phyloP scores from a whole-genome alignment of 2,113 vertebrate genomes.

The Eulacestoma nigropectus region DNA sequence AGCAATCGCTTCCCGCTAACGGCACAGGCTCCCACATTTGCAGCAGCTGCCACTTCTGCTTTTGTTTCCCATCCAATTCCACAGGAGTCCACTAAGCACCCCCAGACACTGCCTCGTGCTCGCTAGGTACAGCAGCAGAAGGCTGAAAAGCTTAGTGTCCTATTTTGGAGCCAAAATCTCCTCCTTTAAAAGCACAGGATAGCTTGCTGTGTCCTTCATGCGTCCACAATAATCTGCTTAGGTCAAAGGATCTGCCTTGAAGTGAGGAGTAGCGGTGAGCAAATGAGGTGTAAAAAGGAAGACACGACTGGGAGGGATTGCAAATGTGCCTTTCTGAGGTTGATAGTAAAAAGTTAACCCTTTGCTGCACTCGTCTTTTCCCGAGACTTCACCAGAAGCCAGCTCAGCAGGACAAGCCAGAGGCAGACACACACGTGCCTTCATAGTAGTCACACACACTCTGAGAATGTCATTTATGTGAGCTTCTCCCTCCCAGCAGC shows the following conservation, averaged over 20 bases:
- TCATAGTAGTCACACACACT: fast-evolving
- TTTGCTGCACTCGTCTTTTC: background rate
- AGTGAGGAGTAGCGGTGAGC: constrained; percentile 16
- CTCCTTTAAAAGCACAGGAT: constrained; percentile 60
- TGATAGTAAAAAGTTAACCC: constrained; percentile 34
- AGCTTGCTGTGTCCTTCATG: constrained; percentile 67
- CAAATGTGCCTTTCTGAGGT: background rate
- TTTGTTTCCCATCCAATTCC: constrained; percentile 55
- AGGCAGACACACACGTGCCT: background rate
- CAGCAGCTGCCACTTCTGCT: constrained; percentile 54
- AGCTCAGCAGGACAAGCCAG: background rate
- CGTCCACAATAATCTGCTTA: constrained; percentile 75
- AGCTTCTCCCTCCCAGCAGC: background rate
- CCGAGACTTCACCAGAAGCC: background rate
- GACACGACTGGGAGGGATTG: background rate
- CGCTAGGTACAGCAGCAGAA: constrained; percentile 67
- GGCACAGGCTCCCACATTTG: constrained; percentile 62
- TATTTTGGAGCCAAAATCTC: constrained; percentile 78
- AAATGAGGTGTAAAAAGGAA: constrained; percentile 9
- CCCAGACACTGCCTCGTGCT: constrained; percentile 49
- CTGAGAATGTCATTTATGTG: fast-evolving
- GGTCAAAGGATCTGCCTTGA: constrained; percentile 71
- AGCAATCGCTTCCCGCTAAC: constrained; percentile 56
- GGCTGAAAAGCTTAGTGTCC: constrained; percentile 76
- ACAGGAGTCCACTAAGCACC: constrained; percentile 47